phyloP scores from a whole-genome alignment of 2,113 vertebrate species.

The Trichechus manatus region DNA sequence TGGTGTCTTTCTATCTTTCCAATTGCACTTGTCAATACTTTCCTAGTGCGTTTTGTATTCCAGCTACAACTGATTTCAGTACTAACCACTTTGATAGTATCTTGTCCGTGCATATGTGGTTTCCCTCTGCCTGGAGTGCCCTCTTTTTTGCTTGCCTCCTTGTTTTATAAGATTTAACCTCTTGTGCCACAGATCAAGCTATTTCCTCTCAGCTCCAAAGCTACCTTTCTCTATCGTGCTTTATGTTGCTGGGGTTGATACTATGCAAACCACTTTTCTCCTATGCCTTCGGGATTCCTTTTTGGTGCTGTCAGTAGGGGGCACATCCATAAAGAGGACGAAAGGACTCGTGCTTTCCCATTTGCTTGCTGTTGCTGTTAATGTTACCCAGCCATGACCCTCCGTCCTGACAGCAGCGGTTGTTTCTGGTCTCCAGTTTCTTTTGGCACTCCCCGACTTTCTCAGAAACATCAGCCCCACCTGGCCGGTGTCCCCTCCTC shows the following conservation, averaged over 20 bases:
- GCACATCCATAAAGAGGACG: background rate
- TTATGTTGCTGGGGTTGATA: background rate
- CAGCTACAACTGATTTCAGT: background rate
- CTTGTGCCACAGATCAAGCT: background rate
- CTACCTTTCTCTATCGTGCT: background rate
- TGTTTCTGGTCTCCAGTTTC: background rate
- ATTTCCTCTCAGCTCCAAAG: background rate
- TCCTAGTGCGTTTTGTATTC: background rate
- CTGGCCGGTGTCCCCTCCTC: background rate
- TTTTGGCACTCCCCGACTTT: background rate
- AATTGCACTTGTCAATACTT: background rate
- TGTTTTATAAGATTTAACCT: background rate
- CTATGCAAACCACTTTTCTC: background rate
- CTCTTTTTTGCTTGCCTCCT: background rate
- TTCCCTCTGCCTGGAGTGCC: background rate
- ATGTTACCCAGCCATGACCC: background rate
- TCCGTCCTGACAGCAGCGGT: background rate
- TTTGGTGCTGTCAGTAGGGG: background rate
- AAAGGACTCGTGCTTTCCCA: background rate
- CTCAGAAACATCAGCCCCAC: background rate
- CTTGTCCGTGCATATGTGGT: background rate
- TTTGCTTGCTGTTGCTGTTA: background rate
- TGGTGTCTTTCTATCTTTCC: background rate
- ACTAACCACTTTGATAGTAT: background rate
- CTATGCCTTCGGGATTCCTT: background rate